Base-by-base conservation (phyloP, 2,113 vertebrate genomes). In the Fukomys damarensis region DNA sequence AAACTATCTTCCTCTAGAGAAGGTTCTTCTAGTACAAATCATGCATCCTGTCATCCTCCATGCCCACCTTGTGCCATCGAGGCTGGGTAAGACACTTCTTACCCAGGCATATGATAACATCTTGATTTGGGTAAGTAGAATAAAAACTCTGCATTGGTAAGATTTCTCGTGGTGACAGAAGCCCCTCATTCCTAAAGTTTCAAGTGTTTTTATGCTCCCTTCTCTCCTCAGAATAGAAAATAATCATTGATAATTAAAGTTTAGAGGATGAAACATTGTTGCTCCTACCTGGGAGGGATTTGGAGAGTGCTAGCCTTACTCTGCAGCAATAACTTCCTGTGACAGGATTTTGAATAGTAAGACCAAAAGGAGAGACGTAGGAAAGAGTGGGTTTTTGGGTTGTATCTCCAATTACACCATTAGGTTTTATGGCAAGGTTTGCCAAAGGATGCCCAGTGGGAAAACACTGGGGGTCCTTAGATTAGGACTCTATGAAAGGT, bases 141-240 rank as follows among this genome's bases (percentile, higher is more conserved):
- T 77, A 61, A 87, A 77, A 87, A 41, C 35, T 96, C 46, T 79
- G 28, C 16, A 8, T 4, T 19, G 76, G 28, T 79, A 52, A 79
- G 11, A 52, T 79, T 52, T 52, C 76, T 52, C 32, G 8, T 79
- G 76, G 76, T 79, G 76, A 20, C 30, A 52, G 76, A 79, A 38
- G 32, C 19, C 19, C 65, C n/a, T 87, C 49, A 68, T 63, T 95
- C n/a, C n/a, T 95, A 30, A 94, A 80, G 13, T 79, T 95, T 61
- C 72, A 43, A 95, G 46, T 49, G 79, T 7, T 66, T 26, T 72
- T 16, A 49, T 54, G 2, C 0, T 10, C 3, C 7, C 58, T 92
- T 92, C 17, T 95, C n/a, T 68, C 14, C 13, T 80, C 61, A 86
- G 49, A 61, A 65, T 20, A 92, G 76, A 68, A 68, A 79, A 90